These are phyloP conservation scores for Myoxocephalus aenaeus DNA, from an alignment of 2,797 vertebrate species.

Conservation along the genomic window DNA sequence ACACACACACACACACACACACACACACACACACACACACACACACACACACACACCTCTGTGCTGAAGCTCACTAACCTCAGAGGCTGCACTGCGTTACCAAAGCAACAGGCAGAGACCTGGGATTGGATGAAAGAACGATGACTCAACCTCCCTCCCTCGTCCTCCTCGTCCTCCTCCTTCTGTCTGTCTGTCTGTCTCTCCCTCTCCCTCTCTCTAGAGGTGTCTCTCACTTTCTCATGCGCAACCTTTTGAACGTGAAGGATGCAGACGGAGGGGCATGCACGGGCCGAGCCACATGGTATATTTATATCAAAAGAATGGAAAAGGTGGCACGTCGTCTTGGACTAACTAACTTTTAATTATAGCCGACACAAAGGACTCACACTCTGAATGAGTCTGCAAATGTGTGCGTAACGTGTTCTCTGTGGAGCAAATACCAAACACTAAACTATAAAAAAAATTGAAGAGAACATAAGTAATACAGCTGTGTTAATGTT, in stretches of 20 bases:
- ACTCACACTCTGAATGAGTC: background rate
- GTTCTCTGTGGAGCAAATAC: background rate
- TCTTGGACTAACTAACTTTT: background rate
- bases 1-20: conserved; percentile 19
- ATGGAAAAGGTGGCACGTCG: background rate
- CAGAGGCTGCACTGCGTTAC: conserved; percentile 77
- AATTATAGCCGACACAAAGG: conserved; percentile 13
- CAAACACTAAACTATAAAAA: background rate
- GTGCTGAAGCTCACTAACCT: conserved; percentile 58
- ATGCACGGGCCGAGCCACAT: conserved; percentile 12
- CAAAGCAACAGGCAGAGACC: conserved; percentile 79
- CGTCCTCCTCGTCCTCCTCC: conserved; percentile 7
- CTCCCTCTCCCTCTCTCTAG: background rate
- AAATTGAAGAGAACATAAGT: background rate
- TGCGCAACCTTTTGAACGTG: conserved; percentile 63
- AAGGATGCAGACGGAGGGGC: conserved; percentile 39
- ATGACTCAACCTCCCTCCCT: conserved; percentile 76
- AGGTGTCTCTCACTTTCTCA: conserved; percentile 60
- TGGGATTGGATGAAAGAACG: conserved; percentile 69
- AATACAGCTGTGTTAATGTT: background rate
- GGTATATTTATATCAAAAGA: conserved; percentile 19
- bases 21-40: conserved; percentile 11
- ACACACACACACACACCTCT: conserved; percentile 50
- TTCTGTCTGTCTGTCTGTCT: background rate
- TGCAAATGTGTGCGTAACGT: background rate